These are phyloP conservation scores for Muntiacus muntjak DNA, from an alignment of 2,113 vertebrate species.

Conservation along the genomic window DNA sequence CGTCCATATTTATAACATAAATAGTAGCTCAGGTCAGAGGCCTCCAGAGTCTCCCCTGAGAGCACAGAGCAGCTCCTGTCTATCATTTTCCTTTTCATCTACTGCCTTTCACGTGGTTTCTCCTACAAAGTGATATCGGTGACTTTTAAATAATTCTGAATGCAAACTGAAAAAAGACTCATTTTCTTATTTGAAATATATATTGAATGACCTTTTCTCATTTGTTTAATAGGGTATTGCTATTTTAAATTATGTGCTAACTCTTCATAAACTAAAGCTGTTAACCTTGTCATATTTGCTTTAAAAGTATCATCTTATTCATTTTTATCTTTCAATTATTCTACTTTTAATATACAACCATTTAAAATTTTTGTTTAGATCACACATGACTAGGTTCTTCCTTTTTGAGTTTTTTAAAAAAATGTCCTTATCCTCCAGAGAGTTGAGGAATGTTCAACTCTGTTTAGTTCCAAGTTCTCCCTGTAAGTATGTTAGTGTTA, in stretches of 20 bases:
- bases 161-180: not conserved
- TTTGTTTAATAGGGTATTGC: not conserved
- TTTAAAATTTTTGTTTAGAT: not conserved
- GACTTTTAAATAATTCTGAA: no score
- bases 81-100: not conserved
- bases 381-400: not conserved
- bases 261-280: not conserved
- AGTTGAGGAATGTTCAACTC: not conserved
- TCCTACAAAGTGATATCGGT: not conserved
- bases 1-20: not conserved
- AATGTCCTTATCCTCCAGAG: not conserved
- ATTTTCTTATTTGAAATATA: not conserved
- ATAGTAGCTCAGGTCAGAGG: not conserved
- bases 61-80: rapidly evolving
- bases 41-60: not conserved
- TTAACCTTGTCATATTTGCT: not conserved
- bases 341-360: not conserved
- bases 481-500: not conserved
- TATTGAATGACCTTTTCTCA: not conserved
- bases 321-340: not conserved
- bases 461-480: not conserved
- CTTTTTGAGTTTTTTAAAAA: not conserved
- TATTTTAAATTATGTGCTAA: not conserved
- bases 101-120: not conserved
- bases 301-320: not conserved